Evolutionary conservation across 2,797 vertebrate genomes (phyloP).

Genomic region (Phoxinus dragarum): DNA sequence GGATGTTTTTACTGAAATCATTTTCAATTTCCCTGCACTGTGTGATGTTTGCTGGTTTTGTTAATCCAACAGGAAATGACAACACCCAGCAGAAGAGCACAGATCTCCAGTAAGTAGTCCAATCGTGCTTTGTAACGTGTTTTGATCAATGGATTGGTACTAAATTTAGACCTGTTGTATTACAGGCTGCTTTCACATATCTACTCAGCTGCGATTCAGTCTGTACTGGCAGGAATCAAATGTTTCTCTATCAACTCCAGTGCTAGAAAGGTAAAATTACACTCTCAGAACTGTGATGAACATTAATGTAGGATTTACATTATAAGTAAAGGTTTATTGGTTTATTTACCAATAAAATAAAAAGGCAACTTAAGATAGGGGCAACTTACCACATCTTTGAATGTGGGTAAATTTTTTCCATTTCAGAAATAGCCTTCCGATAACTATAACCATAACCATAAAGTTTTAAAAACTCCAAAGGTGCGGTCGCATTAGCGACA

Average conservation of each 20-base stretch:
- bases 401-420: background rate
- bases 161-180: conserved; percentile 28
- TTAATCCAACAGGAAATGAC: conserved; percentile 78
- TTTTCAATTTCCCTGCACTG: background rate
- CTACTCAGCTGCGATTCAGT: conserved; percentile 90
- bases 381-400: background rate
- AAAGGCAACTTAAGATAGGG: background rate
- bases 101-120: conserved; percentile 85
- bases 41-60: background rate
- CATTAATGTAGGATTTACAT: conserved; percentile 7
- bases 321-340: background rate
- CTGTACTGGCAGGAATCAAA: conserved; percentile 92
- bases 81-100: conserved; percentile 78
- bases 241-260: conserved; percentile 88
- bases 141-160: background rate
- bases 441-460: background rate
- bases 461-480: background rate
- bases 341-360: background rate
- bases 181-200: conserved; percentile 88
- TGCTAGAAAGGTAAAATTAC: conserved; percentile 81
- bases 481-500: background rate
- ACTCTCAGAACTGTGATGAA: background rate
- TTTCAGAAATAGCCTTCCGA: background rate
- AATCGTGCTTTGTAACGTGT: background rate
- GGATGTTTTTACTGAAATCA: background rate